Conservation (phyloP, 2,797 vertebrate species). For the Gadopsis marmoratus region DNA sequence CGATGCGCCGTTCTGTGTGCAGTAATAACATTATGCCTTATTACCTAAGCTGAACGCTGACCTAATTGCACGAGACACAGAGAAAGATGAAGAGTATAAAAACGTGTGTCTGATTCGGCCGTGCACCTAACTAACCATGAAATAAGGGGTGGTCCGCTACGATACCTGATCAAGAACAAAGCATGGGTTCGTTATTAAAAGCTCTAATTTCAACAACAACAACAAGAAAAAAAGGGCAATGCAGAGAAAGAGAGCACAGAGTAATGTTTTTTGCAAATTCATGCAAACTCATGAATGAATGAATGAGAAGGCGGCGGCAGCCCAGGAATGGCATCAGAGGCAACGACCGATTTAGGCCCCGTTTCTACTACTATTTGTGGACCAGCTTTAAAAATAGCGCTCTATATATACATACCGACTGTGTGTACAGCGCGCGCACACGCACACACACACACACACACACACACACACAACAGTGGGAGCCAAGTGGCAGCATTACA, state of each 20-base stretch:
- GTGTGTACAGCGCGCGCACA: constrained; percentile 35
- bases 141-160: constrained; percentile 28
- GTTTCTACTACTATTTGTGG: constrained; percentile 82
- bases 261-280: constrained; percentile 63
- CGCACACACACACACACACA: constrained; percentile 49
- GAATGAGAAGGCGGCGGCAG: constrained; percentile 70
- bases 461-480: constrained; percentile 37
- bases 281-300: constrained; percentile 81
- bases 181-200: background rate
- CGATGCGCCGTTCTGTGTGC: background rate
- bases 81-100: constrained; percentile 39
- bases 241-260: constrained; percentile 30
- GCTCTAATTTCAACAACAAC: constrained; percentile 14
- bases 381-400: constrained; percentile 83
- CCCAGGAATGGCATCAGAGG: constrained; percentile 73
- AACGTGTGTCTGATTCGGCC: constrained; percentile 47
- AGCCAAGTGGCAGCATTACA: constrained; percentile 66
- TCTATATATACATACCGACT: constrained; percentile 80
- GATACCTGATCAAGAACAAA: constrained; percentile 20
- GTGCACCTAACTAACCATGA: constrained; percentile 55
- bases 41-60: constrained; percentile 44
- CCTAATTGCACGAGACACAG: constrained; percentile 41
- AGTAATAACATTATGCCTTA: constrained; percentile 42
- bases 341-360: constrained; percentile 79
- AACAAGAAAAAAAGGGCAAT: constrained; percentile 25